Evolutionary conservation across 1,140 invertebrate genomes (phyloP), one percentile per base, ranked within the genome.

Genomic region (Zaprionus vittiger): DNA sequence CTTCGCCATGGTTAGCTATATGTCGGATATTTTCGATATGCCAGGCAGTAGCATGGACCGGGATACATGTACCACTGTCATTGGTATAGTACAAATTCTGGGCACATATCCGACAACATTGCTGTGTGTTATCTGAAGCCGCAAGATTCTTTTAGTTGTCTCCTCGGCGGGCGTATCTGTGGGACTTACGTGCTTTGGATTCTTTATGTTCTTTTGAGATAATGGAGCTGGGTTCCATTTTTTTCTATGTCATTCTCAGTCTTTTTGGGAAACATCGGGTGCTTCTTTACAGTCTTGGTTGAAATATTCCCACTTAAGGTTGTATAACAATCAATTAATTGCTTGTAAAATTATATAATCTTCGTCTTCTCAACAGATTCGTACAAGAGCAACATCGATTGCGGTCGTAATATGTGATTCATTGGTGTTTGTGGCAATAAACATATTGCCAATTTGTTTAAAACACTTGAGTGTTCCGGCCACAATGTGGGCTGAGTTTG

Each of bases 21-120:
- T 91, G 75, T 91, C 91, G 26, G 93, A 93, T 1, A 97, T 96
- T 81, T 97, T 96, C 81, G 74, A 92, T 1, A 93, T 93, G 1
- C 94, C 96, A 2, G 95, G 95, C 1, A 94, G 94, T 5, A 90
- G 81, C 2, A 79, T 94, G 62, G 93, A 93, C 64, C 93, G 94
- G 0, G 94, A 94, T 74, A 93, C 93, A 61, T 93, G 93, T 75
- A 94, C 94, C 0, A 94, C 94, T n/a, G 92, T 94, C 4, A 93
- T 94, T 3, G 94, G 94, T 0, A 84, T 77, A 1, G 94, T 94
- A 22, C 94, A 94, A 62, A 80, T 94, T 2, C 59, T 94, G 14
- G 86, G 87, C 47, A 81, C 79, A 0, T 79, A 83, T 64, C 69
- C 74, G 5, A 80, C 87, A 14, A 77, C 86, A 0, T 17, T 92